Conservation (phyloP, 1,140 invertebrate genomes). For the Choristoneura fumiferana region DNA sequence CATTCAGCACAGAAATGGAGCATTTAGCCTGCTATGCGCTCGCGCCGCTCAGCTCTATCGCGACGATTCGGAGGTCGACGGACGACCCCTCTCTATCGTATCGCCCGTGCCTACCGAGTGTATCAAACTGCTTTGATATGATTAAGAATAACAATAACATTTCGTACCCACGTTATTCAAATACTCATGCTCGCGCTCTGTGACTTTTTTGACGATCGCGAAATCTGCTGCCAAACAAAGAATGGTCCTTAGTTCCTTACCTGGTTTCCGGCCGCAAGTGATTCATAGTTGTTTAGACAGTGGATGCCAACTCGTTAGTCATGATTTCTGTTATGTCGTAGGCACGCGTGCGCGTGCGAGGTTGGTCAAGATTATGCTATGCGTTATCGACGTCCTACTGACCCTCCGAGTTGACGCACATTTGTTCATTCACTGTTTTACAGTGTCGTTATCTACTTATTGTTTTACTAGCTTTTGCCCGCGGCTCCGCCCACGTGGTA, state of each 20-base stretch:
- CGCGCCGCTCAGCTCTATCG: neutral
- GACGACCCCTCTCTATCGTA: constrained; percentile 37
- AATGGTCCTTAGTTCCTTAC: neutral
- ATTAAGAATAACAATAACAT: constrained; percentile 8
- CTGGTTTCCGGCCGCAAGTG: neutral
- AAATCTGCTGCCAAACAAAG: neutral
- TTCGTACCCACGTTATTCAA: neutral
- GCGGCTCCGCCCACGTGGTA: too few species aligned
- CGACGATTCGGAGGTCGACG: constrained; percentile 53
- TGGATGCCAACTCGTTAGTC: neutral
- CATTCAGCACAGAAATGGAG: constrained; percentile 42
- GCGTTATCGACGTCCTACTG: constrained; percentile 11
- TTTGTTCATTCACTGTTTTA: constrained; percentile 17
- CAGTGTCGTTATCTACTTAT: constrained; percentile 1
- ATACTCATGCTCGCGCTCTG: too few species aligned
- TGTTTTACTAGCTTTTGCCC: too few species aligned
- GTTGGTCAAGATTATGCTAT: constrained; percentile 13
- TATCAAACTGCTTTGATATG: constrained; percentile 1
- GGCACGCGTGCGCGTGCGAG: neutral
- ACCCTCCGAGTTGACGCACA: constrained; percentile 1
- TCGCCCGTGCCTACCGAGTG: neutral
- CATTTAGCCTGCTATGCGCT: constrained; percentile 15
- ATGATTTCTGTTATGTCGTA: constrained; percentile 5
- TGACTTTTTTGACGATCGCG: too few species aligned
- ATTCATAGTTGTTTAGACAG: constrained; percentile 13